Conservation (phyloP, 2,888 invertebrate species). For the Drosophila buzzatii region DNA sequence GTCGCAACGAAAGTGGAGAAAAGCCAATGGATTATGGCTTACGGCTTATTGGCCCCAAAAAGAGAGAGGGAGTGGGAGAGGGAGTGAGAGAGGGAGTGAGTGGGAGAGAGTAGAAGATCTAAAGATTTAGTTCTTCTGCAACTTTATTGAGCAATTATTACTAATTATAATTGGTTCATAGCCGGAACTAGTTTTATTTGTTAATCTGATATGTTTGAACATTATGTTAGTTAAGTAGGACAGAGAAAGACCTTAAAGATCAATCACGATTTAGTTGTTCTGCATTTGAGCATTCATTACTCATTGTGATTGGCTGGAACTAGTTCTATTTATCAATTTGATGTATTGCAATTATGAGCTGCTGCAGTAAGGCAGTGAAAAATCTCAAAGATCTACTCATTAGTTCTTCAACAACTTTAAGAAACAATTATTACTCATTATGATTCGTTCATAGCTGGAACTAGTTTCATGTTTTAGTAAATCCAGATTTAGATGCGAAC, state of each 20-base stretch:
- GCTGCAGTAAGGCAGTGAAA: neutral
- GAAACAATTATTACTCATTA: neutral
- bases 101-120: neutral
- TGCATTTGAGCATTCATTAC: neutral
- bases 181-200: neutral
- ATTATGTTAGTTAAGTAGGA: neutral
- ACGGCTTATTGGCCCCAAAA: conserved; percentile 5
- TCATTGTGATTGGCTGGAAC: neutral
- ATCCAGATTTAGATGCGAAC: neutral
- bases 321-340: neutral
- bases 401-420: neutral
- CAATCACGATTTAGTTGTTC: neutral
- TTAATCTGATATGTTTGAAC: neutral
- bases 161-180: neutral
- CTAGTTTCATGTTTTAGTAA: neutral
- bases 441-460: neutral
- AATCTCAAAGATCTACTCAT: neutral
- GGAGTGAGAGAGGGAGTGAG: neutral
- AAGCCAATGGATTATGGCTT: conserved; percentile 3
- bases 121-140: neutral
- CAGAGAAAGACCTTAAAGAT: neutral
- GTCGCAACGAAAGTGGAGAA: conserved; percentile 23
- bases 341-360: neutral
- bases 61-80: neutral
- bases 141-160: neutral